Base-by-base conservation (phyloP, 2,113 vertebrate species). In the Xerus inauris region DNA sequence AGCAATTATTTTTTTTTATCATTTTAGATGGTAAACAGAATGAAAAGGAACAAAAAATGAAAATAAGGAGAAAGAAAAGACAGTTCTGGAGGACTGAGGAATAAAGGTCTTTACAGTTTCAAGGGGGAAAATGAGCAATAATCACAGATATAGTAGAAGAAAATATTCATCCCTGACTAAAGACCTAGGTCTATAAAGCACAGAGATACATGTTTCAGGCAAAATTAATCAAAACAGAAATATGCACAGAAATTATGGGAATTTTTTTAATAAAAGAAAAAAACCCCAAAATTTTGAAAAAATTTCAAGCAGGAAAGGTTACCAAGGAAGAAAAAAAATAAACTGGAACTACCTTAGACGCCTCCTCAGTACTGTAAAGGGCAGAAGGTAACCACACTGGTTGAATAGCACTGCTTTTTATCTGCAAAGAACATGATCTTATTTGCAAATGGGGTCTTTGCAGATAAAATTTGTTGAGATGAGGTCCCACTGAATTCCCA, bases 141-240 rank as follows among this genome's bases (percentile, higher is more conserved):
- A 80, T 57, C 65, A 92, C 81, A 95, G 67, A 72, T n/a, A 83
- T 0, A 72, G 45, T 62, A 45, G 67, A 91, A 96, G 90, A 94
- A 81, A 95, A 94, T 38, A 93, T 16, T 77, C 73, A 89, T 38
- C 14, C 11, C 1, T 72, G 32, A 91, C 2, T 16, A 59, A 73
- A 71, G 30, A 84, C 22, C 28, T 71, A 45, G 35, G 17, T 82
- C 72, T 75, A 91, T 75, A 71, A 89, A 87, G 79, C n/a, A 51
- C 35, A 69, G 5, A 91, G 59, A 65, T 6, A 13, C 4, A 81
- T 7, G 11, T 82, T 89, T 89, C 38, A 79, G 64, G 64, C 3
- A 87, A 92, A 85, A 67, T 45, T 82, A 88, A 81, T 40, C 14
- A 93, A 32, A 79, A 89, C 10, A 91, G 71, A 97, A 65, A 91